phyloP scores from a whole-genome alignment of 2,797 vertebrate genomes.

The Craterocephalus amniculus region DNA sequence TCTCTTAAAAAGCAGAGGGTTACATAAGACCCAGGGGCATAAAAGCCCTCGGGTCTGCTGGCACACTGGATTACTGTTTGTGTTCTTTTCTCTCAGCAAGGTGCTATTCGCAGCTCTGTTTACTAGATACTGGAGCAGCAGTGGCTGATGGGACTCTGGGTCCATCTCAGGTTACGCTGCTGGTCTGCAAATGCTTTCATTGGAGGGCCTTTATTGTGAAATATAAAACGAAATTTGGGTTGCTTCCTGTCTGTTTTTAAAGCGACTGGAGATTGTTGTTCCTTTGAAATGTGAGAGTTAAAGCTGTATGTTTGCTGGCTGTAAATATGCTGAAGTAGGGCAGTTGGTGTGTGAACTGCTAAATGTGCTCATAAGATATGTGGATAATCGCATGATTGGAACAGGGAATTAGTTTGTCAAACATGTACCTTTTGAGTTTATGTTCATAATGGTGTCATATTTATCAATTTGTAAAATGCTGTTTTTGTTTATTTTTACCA shows the following conservation, averaged over 20 bases:
- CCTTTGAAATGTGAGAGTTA: constrained; percentile 35
- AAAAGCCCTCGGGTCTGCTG: constrained; percentile 29
- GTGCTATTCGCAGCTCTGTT: constrained; percentile 64
- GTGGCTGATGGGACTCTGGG: constrained; percentile 54
- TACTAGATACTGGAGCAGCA: constrained; percentile 61
- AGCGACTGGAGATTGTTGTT: constrained; percentile 1
- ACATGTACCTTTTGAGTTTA: not conserved
- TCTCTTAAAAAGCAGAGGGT: constrained; percentile 30
- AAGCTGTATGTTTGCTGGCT: constrained; percentile 56
- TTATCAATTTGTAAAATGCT: not conserved
- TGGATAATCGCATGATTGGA: constrained; percentile 11
- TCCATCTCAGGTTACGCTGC: constrained; percentile 62
- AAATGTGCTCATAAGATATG: constrained; percentile 25
- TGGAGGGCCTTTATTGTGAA: constrained; percentile 33
- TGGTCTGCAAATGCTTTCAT: constrained; percentile 45
- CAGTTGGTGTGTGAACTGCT: constrained; percentile 3
- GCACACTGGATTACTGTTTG: constrained; percentile 52
- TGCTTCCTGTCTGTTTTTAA: constrained; percentile 33
- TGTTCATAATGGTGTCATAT: not conserved
- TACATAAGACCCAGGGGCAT: constrained; percentile 44
- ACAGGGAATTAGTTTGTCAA: not conserved
- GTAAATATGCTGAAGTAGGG: constrained; percentile 40
- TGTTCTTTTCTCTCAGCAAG: constrained; percentile 53
- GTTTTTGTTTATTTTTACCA: not conserved
- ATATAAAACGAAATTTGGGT: constrained; percentile 20